A percentile compares a stretch with the other conserved stretches of the same genome.
These are phyloP conservation scores for Vanessa cardui DNA, from an alignment of 2,888 invertebrate genomes.

Conservation along the genomic window DNA sequence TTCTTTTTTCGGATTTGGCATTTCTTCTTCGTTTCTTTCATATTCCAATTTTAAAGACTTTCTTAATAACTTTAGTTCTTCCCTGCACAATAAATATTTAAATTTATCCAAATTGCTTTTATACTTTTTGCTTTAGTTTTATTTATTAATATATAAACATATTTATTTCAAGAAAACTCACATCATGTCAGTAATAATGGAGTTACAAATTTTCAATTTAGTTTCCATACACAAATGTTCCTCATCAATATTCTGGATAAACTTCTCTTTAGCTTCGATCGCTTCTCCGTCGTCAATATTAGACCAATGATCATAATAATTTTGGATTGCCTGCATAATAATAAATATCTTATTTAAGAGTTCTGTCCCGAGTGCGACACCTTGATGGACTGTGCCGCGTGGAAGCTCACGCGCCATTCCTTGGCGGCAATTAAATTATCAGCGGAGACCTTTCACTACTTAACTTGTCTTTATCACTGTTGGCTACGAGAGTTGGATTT, in stretches of 20 bases:
- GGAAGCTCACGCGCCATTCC: no score
- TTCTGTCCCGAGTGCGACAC: no score
- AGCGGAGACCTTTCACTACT: no score
- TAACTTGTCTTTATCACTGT: no score
- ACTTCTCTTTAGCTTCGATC: conserved; percentile 57
- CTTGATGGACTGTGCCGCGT: no score
- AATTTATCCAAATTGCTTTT: neutral
- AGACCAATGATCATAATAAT: conserved; percentile 57
- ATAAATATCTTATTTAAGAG: neutral
- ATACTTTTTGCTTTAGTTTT: neutral
- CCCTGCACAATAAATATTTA: conserved; percentile 43
- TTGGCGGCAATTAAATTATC: no score
- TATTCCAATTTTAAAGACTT: conserved; percentile 62
- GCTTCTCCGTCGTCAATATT: conserved; percentile 50
- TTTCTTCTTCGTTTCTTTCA: conserved; percentile 51
- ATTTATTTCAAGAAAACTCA: conserved; percentile 11
- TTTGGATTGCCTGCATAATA: conserved; percentile 49
- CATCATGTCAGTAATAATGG: conserved; percentile 59
- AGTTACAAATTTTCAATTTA: conserved; percentile 51
- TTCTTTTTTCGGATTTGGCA: conserved; percentile 56
- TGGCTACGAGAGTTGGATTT: no score
- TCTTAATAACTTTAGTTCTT: conserved; percentile 55
- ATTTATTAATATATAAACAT: neutral
- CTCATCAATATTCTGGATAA: conserved; percentile 48
- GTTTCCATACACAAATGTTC: conserved; percentile 52